These are phyloP conservation scores for Amphiprion percula DNA, from an alignment of 2,113 vertebrate genomes.

Conservation along the genomic window DNA sequence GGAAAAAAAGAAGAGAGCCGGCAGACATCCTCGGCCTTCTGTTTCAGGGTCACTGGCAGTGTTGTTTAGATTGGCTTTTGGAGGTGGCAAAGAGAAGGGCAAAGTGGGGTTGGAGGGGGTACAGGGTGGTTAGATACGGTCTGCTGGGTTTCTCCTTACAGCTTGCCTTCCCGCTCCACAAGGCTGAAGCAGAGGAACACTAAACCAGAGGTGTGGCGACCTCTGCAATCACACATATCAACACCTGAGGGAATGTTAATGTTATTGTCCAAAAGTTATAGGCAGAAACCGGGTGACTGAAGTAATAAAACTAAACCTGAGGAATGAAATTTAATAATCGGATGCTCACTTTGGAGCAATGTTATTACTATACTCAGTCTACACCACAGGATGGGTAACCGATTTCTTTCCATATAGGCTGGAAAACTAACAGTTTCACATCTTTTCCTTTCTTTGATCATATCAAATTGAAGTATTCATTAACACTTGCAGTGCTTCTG, in stretches of 20 bases:
- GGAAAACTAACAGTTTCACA: no score
- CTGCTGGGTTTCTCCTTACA: slow-evolving; percentile 33
- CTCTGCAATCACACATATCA: slow-evolving; percentile 30
- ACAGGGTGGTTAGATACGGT: slow-evolving; percentile 32
- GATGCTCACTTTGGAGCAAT: slow-evolving; percentile 15
- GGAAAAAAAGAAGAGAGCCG: neutral
- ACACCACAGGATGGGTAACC: neutral
- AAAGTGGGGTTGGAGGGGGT: neutral
- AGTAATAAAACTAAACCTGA: slow-evolving; percentile 2
- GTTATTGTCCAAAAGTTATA: neutral
- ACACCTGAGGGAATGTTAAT: neutral
- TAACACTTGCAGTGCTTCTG: slow-evolving; percentile 22
- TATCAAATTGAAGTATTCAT: slow-evolving; percentile 5
- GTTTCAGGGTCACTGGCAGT: slow-evolving; percentile 62
- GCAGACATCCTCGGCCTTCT: slow-evolving; percentile 13
- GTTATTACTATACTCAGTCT: no score
- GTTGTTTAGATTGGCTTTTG: slow-evolving; percentile 27
- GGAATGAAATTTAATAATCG: slow-evolving; percentile 30
- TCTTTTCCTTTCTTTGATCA: slow-evolving; percentile 14
- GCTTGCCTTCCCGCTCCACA: slow-evolving; percentile 1
- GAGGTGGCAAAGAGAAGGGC: slow-evolving; percentile 13
- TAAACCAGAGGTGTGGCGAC: slow-evolving; percentile 19
- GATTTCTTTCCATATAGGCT: slow-evolving; percentile 4
- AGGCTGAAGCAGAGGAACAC: slow-evolving; percentile 5
- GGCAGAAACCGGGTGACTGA: neutral